A percentile compares a stretch with the other conserved stretches of the same genome.
Conservation (phyloP, 1,140 invertebrate species). For the Lepidostoma basale region DNA sequence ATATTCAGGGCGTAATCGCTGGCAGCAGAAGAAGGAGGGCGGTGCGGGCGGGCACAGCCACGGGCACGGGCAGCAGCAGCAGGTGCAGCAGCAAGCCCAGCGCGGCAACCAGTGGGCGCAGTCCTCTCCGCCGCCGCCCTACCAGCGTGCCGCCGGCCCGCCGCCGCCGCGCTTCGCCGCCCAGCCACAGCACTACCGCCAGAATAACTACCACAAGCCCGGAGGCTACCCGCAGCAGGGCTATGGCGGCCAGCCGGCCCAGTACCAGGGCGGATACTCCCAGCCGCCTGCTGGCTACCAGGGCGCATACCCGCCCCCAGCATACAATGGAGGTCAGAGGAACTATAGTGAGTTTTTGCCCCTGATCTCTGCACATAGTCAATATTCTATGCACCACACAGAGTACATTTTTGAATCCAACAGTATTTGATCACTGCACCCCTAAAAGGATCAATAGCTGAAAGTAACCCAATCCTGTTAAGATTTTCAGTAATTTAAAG, state of each 20-base stretch:
- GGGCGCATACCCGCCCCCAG: slow-evolving; percentile 49
- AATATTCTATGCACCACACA: background rate
- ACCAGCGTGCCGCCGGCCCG: slow-evolving; percentile 44
- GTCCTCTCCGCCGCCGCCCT: slow-evolving; percentile 38
- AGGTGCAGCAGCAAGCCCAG: slow-evolving; percentile 2
- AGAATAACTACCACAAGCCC: slow-evolving; percentile 28
- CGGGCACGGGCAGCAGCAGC: slow-evolving; percentile 1
- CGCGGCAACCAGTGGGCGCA: slow-evolving; percentile 51
- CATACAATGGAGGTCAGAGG: slow-evolving; percentile 57
- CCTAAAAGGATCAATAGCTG: too few species aligned
- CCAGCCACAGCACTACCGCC: slow-evolving; percentile 30
- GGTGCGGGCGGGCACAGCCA: background rate
- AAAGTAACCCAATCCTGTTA: too few species aligned
- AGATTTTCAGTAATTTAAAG: too few species aligned
- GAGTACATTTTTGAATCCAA: background rate
- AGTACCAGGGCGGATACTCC: slow-evolving; percentile 58
- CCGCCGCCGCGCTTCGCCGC: slow-evolving; percentile 51
- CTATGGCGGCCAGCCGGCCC: slow-evolving; percentile 3
- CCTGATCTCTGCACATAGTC: background rate
- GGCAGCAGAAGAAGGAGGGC: slow-evolving; percentile 60
- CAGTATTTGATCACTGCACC: background rate
- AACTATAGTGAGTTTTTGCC: slow-evolving; percentile 38
- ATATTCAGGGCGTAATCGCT: slow-evolving; percentile 56
- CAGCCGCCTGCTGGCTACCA: slow-evolving; percentile 52
- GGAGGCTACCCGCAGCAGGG: slow-evolving; percentile 27